Evolutionary conservation across 1,140 invertebrate genomes (phyloP).

Genomic region (Marisa cornuarietis): DNA sequence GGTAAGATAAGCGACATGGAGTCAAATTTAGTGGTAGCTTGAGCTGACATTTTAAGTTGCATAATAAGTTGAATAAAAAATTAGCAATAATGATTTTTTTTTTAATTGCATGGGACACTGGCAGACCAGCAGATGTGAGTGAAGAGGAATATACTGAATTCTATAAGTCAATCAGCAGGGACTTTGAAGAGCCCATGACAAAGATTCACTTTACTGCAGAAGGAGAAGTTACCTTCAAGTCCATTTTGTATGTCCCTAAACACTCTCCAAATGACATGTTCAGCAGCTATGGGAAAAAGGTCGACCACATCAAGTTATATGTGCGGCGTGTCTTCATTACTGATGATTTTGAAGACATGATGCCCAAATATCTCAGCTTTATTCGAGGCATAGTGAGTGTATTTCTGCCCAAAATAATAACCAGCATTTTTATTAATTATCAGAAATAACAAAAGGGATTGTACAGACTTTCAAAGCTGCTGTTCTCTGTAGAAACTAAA

Average conservation of each 20-base stretch:
- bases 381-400: slow-evolving; percentile 84
- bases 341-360: slow-evolving; percentile 99
- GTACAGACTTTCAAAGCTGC: too few species aligned
- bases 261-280: slow-evolving; percentile 91
- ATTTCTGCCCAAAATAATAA: too few species aligned
- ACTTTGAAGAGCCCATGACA: slow-evolving; percentile 84
- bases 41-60: not conserved
- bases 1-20: too few species aligned
- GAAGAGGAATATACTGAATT: slow-evolving; percentile 93
- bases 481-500: too few species aligned
- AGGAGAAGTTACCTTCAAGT: slow-evolving; percentile 98
- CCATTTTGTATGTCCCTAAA: slow-evolving; percentile 91
- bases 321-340: slow-evolving; percentile 98
- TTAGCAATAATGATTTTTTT: not conserved
- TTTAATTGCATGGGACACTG: slow-evolving; percentile 24
- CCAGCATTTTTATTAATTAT: too few species aligned
- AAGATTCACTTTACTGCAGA: slow-evolving; percentile 97
- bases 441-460: too few species aligned
- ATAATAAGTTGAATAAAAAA: not conserved
- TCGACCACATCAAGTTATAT: slow-evolving; percentile 96
- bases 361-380: slow-evolving; percentile 97
- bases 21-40: too few species aligned
- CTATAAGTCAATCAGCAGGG: slow-evolving; percentile 94
- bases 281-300: slow-evolving; percentile 92
- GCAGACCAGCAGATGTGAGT: slow-evolving; percentile 80